phyloP scores from a whole-genome alignment of 2,888 invertebrate species.

The Apamea sordens region DNA sequence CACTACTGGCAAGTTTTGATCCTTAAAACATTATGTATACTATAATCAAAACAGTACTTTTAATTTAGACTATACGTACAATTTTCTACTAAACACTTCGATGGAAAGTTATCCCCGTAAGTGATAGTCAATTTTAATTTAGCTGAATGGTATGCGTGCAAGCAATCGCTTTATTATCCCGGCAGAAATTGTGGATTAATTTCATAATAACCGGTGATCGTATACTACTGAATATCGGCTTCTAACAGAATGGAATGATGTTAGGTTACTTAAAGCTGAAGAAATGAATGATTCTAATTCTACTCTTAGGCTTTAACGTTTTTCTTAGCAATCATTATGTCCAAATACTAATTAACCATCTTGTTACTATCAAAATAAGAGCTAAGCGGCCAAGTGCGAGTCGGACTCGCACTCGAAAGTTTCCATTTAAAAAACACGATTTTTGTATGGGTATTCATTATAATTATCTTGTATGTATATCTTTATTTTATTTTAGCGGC shows the following conservation, averaged over 20 bases:
- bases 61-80: neutral
- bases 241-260: slow-evolving; percentile 26
- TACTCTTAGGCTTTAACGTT: neutral
- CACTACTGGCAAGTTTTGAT: neutral
- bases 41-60: neutral
- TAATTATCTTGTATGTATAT: too few species aligned
- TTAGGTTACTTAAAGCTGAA: neutral
- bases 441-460: too few species aligned
- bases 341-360: neutral
- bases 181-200: slow-evolving; percentile 49
- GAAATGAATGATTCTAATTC: neutral
- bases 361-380: neutral
- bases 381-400: too few species aligned
- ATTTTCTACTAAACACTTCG: slow-evolving; percentile 35
- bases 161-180: slow-evolving; percentile 53
- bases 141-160: slow-evolving; percentile 54
- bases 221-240: slow-evolving; percentile 14
- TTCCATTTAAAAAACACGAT: too few species aligned
- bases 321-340: neutral
- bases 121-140: slow-evolving; percentile 51
- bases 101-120: slow-evolving; percentile 22
- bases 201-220: slow-evolving; percentile 39
- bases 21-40: neutral
- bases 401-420: too few species aligned
- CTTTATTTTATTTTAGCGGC: too few species aligned